Evolutionary conservation across 2,797 vertebrate genomes (phyloP).

Genomic region (Mus minutoides): DNA sequence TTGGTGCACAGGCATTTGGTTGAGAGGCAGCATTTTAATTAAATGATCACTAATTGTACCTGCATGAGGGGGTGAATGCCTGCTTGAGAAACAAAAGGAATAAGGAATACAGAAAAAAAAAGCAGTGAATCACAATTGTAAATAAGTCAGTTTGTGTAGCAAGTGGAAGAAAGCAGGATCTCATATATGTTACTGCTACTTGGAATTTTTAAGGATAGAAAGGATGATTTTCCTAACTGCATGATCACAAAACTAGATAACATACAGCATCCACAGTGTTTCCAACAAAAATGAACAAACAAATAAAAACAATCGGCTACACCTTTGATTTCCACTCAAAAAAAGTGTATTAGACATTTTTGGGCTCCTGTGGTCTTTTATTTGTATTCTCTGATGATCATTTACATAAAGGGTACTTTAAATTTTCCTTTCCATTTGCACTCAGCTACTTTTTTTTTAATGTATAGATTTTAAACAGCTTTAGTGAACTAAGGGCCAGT

Average conservation of each 20-base stretch:
- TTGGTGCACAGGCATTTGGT: not conserved
- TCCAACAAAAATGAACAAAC: not conserved
- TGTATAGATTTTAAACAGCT: not conserved
- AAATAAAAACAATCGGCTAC: constrained; percentile 22
- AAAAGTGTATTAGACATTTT: not conserved
- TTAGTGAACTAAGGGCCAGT: not conserved
- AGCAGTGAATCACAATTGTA: constrained; percentile 18
- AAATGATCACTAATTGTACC: constrained; percentile 63
- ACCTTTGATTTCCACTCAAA: constrained; percentile 30
- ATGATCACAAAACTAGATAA: constrained; percentile 41
- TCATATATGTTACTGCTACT: not conserved
- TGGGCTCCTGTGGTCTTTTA: not conserved
- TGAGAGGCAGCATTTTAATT: constrained; percentile 64
- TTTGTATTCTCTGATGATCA: not conserved
- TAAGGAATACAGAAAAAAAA: constrained; percentile 2
- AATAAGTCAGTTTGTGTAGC: constrained; percentile 61
- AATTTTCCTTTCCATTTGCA: constrained; percentile 35
- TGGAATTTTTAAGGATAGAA: constrained; percentile 28
- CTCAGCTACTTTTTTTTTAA: not conserved
- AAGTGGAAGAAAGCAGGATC: constrained; percentile 50
- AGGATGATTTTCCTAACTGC: not conserved
- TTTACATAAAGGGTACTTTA: constrained; percentile 33
- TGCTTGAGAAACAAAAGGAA: not conserved
- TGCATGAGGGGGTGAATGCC: not conserved
- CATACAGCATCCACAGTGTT: not conserved